A percentile compares a stretch with the other conserved stretches of the same genome.
Evolutionary conservation across 1,140 invertebrate species (phyloP).

Genomic region (Diuraphis noxia): DNA sequence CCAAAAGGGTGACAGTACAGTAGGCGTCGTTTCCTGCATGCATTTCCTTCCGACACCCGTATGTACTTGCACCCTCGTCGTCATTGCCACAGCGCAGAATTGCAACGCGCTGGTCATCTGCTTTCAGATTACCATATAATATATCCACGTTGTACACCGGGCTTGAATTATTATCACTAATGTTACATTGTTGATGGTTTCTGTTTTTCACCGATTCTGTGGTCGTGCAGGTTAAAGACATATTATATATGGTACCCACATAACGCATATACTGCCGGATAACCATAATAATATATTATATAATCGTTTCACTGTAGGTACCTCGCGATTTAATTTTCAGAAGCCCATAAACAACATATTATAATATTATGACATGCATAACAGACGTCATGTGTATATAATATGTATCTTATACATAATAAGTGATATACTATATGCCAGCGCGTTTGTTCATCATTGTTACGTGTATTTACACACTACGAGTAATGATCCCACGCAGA

Average conservation of each 20-base stretch:
- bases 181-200: neutral
- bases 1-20: neutral
- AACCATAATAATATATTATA: no score
- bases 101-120: neutral
- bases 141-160: neutral
- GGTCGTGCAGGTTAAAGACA: no score
- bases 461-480: neutral
- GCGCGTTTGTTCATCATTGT: neutral
- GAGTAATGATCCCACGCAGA: neutral
- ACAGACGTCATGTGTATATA: neutral
- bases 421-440: neutral
- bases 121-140: conserved; percentile 1
- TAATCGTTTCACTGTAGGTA: no score
- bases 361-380: neutral
- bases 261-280: no score
- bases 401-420: neutral
- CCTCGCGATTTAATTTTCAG: neutral
- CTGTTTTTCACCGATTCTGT: neutral
- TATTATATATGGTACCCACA: no score
- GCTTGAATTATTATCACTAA: neutral
- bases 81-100: neutral
- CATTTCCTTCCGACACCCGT: no score
- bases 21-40: neutral
- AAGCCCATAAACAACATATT: neutral
- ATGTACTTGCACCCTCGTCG: neutral